Base-by-base conservation (phyloP, 2,113 vertebrate genomes). In the Scytalopus superciliaris region DNA sequence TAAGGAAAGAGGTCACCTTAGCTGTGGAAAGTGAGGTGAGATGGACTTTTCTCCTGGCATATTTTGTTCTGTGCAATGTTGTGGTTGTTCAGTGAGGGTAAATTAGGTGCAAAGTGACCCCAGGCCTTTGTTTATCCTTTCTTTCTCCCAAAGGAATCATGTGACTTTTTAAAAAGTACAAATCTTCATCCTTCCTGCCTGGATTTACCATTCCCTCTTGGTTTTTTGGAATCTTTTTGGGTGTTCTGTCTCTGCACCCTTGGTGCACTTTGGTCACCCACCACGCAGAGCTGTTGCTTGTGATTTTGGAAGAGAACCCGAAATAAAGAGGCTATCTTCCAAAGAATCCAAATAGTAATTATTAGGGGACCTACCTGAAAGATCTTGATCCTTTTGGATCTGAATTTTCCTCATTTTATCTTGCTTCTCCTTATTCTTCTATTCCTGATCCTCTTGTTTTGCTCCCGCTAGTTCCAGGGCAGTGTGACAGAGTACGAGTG, bases 1-100 rank as follows among this genome's bases (percentile, higher is more conserved):
- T 99, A 94, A 99, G 98, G 98, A 99, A 98, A 86, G 99, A 99
- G 97, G 98, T 99, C 85, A 99, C 99, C 1, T 84, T 99, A 33
- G 98, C 99, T 0, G 98, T 99, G 82, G 99, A 99, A 97, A 99
- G 68, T 0, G 98, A 99, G 98, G 99, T 99, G 77, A 97, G 96
- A 6, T 81, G 57, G 47, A 30, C 62, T 87, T 69, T 55, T 55
- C 33, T 75, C 35, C 16, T 17, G 53, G 35, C 16, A 30, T 42
- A 12, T 57, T 47, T 39, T 74, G 18, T 68, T 49, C 33, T 49
- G 4, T 3, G 0, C 3, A 1, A 18, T 52, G 10, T 42, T 1
- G 0, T 31, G 70, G 12, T 53, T 10, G 28, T 27, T 44, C 4
- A 15, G 31, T 1, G 3, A 7, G 50, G 44, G 55, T 81, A 19